Base-by-base conservation (phyloP, 1,140 invertebrate genomes). In the Aradophagus sp. region DNA sequence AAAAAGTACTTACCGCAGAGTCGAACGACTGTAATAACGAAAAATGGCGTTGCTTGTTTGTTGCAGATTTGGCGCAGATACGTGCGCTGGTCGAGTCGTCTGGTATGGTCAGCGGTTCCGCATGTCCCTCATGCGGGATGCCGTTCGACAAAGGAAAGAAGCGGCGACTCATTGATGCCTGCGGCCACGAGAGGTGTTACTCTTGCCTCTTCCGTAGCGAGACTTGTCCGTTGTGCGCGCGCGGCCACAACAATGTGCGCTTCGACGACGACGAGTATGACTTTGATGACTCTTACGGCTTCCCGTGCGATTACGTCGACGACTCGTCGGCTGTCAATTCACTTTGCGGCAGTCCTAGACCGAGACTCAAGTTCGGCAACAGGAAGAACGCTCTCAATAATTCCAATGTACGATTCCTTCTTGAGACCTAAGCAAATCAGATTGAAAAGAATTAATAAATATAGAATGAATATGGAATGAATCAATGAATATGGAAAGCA, bases 91-190 rank as follows among this genome's bases (percentile, higher is more conserved):
- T 90, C 44, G 91, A 92, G 71, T 87, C 88, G 1, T 90, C 91
- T 19, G 86, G 89, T 27, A 89, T 89, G 75, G 84, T 89, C 29
- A 88, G 88, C 23, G 89, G 89, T 61, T 88, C 88, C 23, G 89
- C 86, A 34, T 95, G 93, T 85, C 93, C 93, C 47, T 92, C 92
- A 80, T 94, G 93, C 86, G 91, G 93, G 81, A 95, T 96, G 90
- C 95, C 95, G 65, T 97, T 96, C 87, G 95, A 97, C 86, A 95
- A 95, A 85, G 95, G 95, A 84, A 97, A 96, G 86, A 96, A 96
- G 86, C 89, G 96, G 81, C 93, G 94, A 80, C 87, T 98, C 74
- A 96, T 96, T 80, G 96, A 97, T 86, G 92, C 93, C 44, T 98
- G 95, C 85, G 95, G 95, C 62, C 96, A 97, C 88, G 95, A 96